A percentile compares a stretch with the other conserved stretches of the same genome.
phyloP scores from a whole-genome alignment of 2,888 invertebrate genomes.

The Synanthedon tipuliformis region DNA sequence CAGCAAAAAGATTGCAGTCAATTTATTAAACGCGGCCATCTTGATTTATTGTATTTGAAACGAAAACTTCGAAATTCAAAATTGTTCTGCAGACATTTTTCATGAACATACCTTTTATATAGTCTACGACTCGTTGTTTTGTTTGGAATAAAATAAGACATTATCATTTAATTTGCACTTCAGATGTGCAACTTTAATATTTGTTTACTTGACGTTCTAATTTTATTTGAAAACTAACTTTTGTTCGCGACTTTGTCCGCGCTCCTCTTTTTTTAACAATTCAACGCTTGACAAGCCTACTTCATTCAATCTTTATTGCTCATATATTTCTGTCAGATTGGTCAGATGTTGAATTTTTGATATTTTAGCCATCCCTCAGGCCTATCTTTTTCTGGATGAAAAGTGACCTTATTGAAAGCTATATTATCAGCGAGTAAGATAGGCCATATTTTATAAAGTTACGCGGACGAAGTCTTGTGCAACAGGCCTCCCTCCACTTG shows the following conservation, averaged over 20 bases:
- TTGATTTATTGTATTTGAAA: not conserved
- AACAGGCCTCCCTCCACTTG: too few species aligned
- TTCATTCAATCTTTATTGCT: not conserved
- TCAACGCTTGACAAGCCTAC: not conserved
- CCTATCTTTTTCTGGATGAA: too few species aligned
- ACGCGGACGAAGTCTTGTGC: too few species aligned
- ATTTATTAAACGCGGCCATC: conserved; percentile 26
- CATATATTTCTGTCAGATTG: too few species aligned
- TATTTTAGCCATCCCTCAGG: too few species aligned
- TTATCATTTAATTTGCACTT: not conserved
- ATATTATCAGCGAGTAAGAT: too few species aligned
- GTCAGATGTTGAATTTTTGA: too few species aligned
- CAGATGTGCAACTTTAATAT: not conserved
- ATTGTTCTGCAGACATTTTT: conserved; percentile 1
- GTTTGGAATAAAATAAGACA: conserved; percentile 21
- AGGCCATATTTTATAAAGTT: too few species aligned
- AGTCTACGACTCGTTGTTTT: conserved; percentile 1
- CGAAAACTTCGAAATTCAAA: conserved; percentile 3
- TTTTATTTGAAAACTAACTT: not conserved
- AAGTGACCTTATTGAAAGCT: too few species aligned
- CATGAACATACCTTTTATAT: not conserved
- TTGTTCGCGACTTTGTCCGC: too few species aligned
- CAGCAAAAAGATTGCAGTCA: conserved; percentile 24
- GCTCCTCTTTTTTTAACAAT: not conserved
- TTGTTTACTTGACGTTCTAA: not conserved